Evolutionary conservation across 1,140 invertebrate genomes (phyloP).

Genomic region (Aphelenchoides avenae): DNA sequence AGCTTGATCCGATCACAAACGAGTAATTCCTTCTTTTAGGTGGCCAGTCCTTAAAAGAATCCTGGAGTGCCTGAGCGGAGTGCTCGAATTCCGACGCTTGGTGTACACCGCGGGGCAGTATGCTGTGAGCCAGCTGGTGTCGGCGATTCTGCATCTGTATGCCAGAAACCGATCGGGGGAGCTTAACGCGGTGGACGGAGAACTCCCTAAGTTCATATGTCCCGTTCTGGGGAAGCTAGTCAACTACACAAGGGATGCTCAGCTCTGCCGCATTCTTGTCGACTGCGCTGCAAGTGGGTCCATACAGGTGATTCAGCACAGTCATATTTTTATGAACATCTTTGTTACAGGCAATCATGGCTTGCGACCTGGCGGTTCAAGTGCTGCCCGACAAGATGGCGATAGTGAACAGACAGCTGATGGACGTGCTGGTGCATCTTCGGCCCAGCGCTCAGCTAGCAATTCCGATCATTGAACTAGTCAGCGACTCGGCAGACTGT

Average conservation of each 20-base stretch:
- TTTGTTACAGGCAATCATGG: slow-evolving; percentile 18
- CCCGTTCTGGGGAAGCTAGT: slow-evolving; percentile 22
- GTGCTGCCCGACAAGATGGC: slow-evolving; percentile 24
- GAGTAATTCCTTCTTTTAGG: slow-evolving; percentile 1
- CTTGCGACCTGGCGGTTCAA: slow-evolving; percentile 10
- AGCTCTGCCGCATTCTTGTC: slow-evolving; percentile 8
- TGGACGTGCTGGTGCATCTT: slow-evolving; percentile 10
- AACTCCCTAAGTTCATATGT: slow-evolving; percentile 17
- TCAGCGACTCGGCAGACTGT: slow-evolving; percentile 11
- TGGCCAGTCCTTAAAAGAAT: slow-evolving; percentile 14
- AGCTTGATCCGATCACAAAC: too few relatives aligned
- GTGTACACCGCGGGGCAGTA: slow-evolving; percentile 12
- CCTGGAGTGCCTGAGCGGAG: slow-evolving; percentile 9
- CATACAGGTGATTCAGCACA: slow-evolving; percentile 9
- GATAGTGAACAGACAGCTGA: slow-evolving; percentile 7
- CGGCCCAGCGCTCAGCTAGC: slow-evolving; percentile 17
- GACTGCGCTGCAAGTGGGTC: not conserved
- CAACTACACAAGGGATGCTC: slow-evolving; percentile 17
- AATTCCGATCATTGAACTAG: slow-evolving; percentile 17
- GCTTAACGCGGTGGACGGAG: not conserved
- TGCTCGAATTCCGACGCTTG: slow-evolving; percentile 4
- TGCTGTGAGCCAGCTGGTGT: slow-evolving; percentile 1
- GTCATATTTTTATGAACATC: not conserved
- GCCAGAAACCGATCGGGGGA: not conserved
- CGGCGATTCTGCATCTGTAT: slow-evolving; percentile 1